Conservation (phyloP, 2,888 invertebrate species). For the Orthosia gracilis region DNA sequence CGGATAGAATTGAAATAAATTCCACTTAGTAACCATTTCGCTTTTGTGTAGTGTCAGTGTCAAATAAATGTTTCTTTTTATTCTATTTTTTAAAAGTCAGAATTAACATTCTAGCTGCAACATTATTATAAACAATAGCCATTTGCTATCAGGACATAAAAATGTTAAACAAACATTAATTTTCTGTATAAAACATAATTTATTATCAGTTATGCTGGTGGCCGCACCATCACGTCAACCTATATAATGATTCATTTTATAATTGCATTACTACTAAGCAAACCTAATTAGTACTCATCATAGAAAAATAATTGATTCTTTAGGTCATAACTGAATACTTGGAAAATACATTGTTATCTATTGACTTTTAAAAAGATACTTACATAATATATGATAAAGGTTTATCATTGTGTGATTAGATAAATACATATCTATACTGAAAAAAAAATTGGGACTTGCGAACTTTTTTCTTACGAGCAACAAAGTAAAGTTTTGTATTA, state of each 20-base stretch:
- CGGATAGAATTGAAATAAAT: background rate
- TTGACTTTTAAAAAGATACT: constrained; percentile 8
- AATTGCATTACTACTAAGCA: constrained; percentile 26
- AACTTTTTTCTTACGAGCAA: no score
- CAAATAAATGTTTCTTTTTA: background rate
- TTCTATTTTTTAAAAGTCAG: background rate
- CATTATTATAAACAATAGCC: background rate
- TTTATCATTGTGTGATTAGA: constrained; percentile 18
- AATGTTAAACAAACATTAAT: constrained; percentile 15
- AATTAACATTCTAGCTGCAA: constrained; percentile 15
- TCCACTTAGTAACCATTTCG: background rate
- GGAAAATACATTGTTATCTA: constrained; percentile 17
- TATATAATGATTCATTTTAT: constrained; percentile 39
- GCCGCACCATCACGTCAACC: constrained; percentile 34
- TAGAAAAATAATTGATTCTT: background rate
- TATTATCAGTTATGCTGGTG: constrained; percentile 24
- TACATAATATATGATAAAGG: background rate
- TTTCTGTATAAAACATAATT: constrained; percentile 4
- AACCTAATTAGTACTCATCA: constrained; percentile 7
- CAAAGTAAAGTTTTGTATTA: no score
- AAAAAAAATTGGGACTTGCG: no score
- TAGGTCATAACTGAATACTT: constrained; percentile 7
- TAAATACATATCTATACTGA: background rate
- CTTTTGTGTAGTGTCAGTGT: background rate
- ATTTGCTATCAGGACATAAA: background rate